A percentile compares a stretch with the other conserved stretches of the same genome.
Conservation (phyloP, 1,140 invertebrate species). For the Caerostris darwini region DNA sequence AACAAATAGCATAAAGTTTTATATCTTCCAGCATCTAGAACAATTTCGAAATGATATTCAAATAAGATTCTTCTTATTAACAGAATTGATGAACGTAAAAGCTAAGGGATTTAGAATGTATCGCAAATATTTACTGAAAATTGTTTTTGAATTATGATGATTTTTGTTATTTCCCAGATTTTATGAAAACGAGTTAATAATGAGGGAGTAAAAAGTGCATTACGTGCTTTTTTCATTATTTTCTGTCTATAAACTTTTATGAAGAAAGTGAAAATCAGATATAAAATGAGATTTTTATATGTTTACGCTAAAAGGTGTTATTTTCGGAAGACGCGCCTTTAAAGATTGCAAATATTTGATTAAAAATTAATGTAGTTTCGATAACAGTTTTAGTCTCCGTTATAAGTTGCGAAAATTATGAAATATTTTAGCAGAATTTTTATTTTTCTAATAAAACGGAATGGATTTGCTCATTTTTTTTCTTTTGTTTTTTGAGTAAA, state of each 20-base stretch:
- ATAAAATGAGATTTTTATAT: constrained; percentile 29
- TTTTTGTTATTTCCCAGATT: not conserved
- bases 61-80: not conserved
- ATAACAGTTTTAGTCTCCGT: not conserved
- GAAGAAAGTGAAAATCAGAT: not conserved
- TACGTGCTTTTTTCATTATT: not conserved
- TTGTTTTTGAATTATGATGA: not conserved
- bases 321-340: not conserved
- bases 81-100: not conserved
- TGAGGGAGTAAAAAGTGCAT: not conserved
- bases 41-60: not conserved
- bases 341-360: not conserved
- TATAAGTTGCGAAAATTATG: not conserved
- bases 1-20: constrained; percentile 6
- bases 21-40: not conserved
- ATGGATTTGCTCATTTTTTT: not conserved
- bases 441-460: not conserved
- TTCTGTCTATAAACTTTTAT: not conserved
- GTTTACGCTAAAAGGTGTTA: not conserved
- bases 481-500: too few relatives aligned
- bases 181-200: constrained; percentile 11
- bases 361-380: not conserved
- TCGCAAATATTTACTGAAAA: constrained; percentile 22
- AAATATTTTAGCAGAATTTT: not conserved
- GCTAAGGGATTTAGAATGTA: not conserved